Evolutionary conservation across 2,113 vertebrate species (phyloP).

Genomic region (Acinonyx jubatus): DNA sequence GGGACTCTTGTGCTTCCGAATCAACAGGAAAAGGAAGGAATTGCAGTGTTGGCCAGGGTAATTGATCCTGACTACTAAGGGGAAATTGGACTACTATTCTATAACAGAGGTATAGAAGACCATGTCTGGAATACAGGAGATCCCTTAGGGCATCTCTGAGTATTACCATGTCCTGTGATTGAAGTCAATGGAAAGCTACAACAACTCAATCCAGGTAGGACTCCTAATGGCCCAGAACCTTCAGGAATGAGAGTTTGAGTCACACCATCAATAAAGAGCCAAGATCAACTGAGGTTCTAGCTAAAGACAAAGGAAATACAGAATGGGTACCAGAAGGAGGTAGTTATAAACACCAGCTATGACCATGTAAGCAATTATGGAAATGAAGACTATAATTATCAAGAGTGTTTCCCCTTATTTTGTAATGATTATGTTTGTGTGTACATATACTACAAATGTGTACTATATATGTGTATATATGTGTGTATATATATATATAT

Average conservation of each 20-base stretch:
- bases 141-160: background rate
- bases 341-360: background rate
- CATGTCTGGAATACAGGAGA: background rate
- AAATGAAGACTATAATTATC: background rate
- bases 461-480: too few relatives aligned
- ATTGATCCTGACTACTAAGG: background rate
- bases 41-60: background rate
- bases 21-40: background rate
- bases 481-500: too few relatives aligned
- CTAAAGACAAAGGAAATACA: background rate
- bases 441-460: background rate
- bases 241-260: background rate
- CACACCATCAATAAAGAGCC: background rate
- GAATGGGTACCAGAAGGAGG: background rate
- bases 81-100: background rate
- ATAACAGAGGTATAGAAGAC: background rate
- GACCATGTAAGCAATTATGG: background rate
- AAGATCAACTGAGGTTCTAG: background rate
- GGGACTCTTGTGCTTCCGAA: background rate
- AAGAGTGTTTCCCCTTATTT: background rate
- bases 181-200: background rate
- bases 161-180: background rate
- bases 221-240: background rate
- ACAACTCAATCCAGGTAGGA: background rate
- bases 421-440: background rate